phyloP scores from a whole-genome alignment of 2,113 vertebrate genomes.

The Thymallus thymallus region DNA sequence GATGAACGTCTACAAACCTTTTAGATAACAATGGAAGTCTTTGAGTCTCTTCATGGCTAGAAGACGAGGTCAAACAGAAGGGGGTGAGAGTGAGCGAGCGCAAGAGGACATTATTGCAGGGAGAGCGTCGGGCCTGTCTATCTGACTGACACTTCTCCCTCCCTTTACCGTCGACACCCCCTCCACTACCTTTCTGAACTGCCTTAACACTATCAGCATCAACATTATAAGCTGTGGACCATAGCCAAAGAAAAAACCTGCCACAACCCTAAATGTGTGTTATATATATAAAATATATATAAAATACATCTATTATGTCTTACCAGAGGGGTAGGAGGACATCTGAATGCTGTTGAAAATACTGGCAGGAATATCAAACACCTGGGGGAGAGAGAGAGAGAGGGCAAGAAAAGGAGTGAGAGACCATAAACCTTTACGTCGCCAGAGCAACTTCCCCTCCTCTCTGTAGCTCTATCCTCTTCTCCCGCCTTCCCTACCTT shows the following conservation, averaged over 20 bases:
- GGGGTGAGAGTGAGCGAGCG: not conserved
- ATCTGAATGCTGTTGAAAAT: not conserved
- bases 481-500: constrained; percentile 38
- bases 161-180: no score
- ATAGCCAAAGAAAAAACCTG: no score
- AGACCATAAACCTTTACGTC: not conserved
- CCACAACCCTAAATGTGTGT: no score
- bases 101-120: not conserved
- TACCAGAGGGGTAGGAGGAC: not conserved
- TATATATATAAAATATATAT: no score
- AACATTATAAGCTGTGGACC: no score
- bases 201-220: no score
- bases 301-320: not conserved
- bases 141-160: no score
- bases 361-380: not conserved
- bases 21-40: not conserved
- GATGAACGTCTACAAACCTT: not conserved
- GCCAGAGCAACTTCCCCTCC: not conserved
- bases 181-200: no score
- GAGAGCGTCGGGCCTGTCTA: no score
- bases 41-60: constrained; percentile 32
- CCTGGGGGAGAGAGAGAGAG: not conserved
- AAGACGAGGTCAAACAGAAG: not conserved
- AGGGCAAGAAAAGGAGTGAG: not conserved
- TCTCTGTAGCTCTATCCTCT: no score